Evolutionary conservation across 92 coral and sea anemone genomes (phyloP).

Genomic region (Epizoanthus stellaris): DNA sequence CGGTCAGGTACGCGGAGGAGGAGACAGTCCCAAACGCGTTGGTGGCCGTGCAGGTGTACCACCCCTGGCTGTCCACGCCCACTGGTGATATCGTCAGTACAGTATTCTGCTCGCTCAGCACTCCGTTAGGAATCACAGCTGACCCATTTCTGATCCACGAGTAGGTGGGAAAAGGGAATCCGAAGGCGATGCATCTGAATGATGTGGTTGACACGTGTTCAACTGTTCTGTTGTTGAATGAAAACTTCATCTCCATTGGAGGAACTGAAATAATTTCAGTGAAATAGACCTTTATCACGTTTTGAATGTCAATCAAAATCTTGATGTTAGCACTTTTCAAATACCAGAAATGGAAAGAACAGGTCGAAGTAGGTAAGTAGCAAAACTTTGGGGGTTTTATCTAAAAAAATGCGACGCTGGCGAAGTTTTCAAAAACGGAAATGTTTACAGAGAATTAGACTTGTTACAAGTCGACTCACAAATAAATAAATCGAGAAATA

Average conservation of each 20-base stretch:
- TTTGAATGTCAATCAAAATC: no score
- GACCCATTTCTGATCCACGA: slow-evolving; percentile 16
- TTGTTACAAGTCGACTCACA: no score
- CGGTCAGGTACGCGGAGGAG: slow-evolving; percentile 13
- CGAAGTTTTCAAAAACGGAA: no score
- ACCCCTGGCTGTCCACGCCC: slow-evolving; percentile 17
- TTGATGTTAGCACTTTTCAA: no score
- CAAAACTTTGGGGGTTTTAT: no score
- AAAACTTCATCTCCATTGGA: neutral
- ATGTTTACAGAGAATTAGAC: no score
- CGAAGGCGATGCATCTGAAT: slow-evolving; percentile 26
- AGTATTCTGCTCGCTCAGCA: slow-evolving; percentile 13
- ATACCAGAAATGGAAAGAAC: no score
- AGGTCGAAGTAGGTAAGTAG: no score
- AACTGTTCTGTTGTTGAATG: slow-evolving; percentile 18
- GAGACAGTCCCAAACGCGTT: slow-evolving; percentile 12
- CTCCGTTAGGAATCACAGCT: slow-evolving; percentile 4
- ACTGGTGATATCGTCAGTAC: slow-evolving; percentile 23
- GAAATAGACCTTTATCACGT: neutral
- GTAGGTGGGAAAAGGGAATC: slow-evolving; percentile 23
- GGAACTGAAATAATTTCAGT: neutral
- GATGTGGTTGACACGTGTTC: slow-evolving; percentile 27
- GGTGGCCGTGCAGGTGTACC: slow-evolving; percentile 29
- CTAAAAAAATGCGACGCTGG: no score
- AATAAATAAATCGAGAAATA: no score